Base-by-base conservation (phyloP, 1,140 invertebrate species). In the Euura lappo region DNA sequence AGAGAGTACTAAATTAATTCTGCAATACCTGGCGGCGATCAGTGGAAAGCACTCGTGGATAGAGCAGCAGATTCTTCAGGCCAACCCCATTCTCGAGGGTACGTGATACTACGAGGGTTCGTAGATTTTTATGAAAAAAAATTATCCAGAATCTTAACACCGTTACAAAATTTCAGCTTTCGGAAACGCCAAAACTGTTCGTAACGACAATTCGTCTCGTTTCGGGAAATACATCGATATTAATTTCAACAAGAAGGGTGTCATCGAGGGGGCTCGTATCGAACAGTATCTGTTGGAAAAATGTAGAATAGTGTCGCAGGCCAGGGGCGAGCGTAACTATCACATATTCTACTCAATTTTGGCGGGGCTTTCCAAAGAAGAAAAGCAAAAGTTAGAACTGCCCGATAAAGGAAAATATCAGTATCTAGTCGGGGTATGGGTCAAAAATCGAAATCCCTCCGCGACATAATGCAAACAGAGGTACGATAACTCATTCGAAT, bases 181-280 rank as follows among this genome's bases (percentile, higher is more conserved):
- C 86, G 98, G 97, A 73, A 99, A 99, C 88, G 97, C 98, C 1
- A 99, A 98, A 87, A 99, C 97, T 0, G 94, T 98, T 7, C 90
- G 96, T 65, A 99, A 99, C 85, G 97, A 99, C 82, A 99, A 99
- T 86, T 98, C 97, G 0, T 98, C 96, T 44, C 90, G 98, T 73
- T 95, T 99, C 85, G 97, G 98, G 71, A 99, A 99, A 88, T 99
- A 98, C 84, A 98, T 99, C 76, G 96, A 98, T 81, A 97, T 99
- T 77, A 92, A 96, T 81, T 99, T 99, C 82, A 97, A 94, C 78
- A 90, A 92, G 51, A 89, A 92, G 68, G 97, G 97, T 43, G 89
- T 91, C 6, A 98, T 99, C 75, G 95, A 98, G 88, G 97, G 97
- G 1, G 97, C 97, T 0, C 94, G 93, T 81, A 98, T 99, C 69